Percentiles rank a stretch among this genome's conserved stretches.
Evolutionary conservation across 2,888 invertebrate genomes (phyloP).

Genomic region (Pachycephus smyrnensis): DNA sequence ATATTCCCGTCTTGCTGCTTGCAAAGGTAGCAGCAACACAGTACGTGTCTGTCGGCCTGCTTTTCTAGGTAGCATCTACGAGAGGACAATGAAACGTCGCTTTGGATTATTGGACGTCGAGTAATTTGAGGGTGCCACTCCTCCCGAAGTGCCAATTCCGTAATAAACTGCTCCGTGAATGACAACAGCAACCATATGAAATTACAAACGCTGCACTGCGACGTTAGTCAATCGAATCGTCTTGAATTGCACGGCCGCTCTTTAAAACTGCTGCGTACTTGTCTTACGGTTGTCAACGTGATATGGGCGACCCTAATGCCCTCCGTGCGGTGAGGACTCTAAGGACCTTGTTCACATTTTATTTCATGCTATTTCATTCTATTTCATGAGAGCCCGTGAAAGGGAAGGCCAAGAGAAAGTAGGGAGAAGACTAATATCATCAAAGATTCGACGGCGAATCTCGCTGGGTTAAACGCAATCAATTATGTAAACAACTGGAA

Average conservation of each 20-base stretch:
- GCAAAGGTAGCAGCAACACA: too few relatives aligned
- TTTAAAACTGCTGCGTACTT: slow-evolving; percentile 50
- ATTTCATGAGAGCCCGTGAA: slow-evolving; percentile 15
- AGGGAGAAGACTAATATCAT: slow-evolving; percentile 4
- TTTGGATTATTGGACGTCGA: too few relatives aligned
- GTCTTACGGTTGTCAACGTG: slow-evolving; percentile 51
- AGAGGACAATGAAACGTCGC: too few relatives aligned
- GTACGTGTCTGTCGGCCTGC: too few relatives aligned
- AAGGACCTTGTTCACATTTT: too few relatives aligned
- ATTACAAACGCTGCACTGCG: slow-evolving; percentile 54
- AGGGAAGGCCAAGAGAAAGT: slow-evolving; percentile 8
- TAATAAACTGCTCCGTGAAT: too few relatives aligned
- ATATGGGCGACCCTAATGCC: slow-evolving; percentile 20
- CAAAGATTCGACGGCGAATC: neutral
- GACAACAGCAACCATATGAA: slow-evolving; percentile 49
- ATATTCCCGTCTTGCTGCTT: too few relatives aligned
- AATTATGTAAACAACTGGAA: slow-evolving; percentile 55
- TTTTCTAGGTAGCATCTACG: too few relatives aligned
- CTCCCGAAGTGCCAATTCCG: too few relatives aligned
- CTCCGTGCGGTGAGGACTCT: too few relatives aligned
- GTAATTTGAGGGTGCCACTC: too few relatives aligned
- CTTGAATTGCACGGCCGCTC: slow-evolving; percentile 47
- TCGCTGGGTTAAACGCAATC: slow-evolving; percentile 45
- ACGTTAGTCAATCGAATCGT: slow-evolving; percentile 56
- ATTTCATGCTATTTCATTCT: too few relatives aligned